Evolutionary conservation across 2,888 invertebrate genomes (phyloP).

Genomic region (Oxycera nigricornis): DNA sequence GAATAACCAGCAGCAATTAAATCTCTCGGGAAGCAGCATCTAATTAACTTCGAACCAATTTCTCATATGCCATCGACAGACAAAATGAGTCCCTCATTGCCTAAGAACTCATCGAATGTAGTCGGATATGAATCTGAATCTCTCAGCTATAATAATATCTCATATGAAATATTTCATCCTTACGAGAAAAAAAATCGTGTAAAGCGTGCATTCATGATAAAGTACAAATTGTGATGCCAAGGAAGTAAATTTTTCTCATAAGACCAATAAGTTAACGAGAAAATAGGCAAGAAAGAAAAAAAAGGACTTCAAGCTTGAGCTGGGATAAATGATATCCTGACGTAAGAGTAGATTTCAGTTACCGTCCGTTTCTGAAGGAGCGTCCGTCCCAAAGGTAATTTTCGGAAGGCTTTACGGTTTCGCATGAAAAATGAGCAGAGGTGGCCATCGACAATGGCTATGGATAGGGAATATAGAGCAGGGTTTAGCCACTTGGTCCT

Average conservation of each 20-base stretch:
- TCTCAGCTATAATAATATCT: slow-evolving; percentile 1
- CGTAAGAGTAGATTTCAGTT: background rate
- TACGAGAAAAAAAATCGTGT: slow-evolving; percentile 2
- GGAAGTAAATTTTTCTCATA: slow-evolving; percentile 27
- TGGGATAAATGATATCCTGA: slow-evolving; percentile 19
- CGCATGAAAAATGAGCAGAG: slow-evolving; percentile 23
- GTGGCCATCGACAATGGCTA: background rate
- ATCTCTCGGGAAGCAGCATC: background rate
- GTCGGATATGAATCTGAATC: slow-evolving; percentile 8
- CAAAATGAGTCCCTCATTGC: background rate
- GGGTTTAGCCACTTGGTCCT: background rate
- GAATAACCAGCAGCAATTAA: background rate
- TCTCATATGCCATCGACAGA: background rate
- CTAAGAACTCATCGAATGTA: background rate
- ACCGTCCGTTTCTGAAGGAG: background rate
- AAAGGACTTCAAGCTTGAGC: slow-evolving; percentile 3
- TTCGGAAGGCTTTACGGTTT: slow-evolving; percentile 21
- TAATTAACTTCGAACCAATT: slow-evolving; percentile 7
- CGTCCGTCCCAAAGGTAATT: slow-evolving; percentile 24
- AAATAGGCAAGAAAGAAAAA: no score
- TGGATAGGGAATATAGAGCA: background rate
- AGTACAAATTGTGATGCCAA: background rate
- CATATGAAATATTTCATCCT: slow-evolving; percentile 8
- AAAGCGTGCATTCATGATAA: slow-evolving; percentile 1
- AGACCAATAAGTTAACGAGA: slow-evolving; percentile 34